Percentiles rank a stretch among this genome's conserved stretches.
phyloP scores from a whole-genome alignment of 2,888 invertebrate genomes.

The Oxystoma pomonae region DNA sequence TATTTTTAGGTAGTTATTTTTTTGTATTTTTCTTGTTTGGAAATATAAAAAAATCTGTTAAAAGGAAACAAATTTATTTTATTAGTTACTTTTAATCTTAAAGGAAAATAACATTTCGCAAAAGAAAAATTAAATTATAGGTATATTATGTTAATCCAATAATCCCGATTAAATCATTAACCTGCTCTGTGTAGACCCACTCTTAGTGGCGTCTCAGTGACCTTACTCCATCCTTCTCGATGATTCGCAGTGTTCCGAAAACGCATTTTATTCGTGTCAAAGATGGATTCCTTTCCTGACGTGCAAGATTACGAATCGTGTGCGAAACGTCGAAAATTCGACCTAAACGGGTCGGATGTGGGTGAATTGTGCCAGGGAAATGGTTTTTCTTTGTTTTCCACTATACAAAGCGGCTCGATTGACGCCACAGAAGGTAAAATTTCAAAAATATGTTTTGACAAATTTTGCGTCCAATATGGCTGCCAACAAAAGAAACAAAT shows the following conservation, averaged over 20 bases:
- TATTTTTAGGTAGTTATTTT: too few relatives aligned
- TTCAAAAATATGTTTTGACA: conserved; percentile 46
- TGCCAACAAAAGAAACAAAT: conserved; percentile 43
- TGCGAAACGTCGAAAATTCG: conserved; percentile 47
- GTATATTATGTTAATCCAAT: too few relatives aligned
- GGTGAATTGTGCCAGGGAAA: conserved; percentile 44
- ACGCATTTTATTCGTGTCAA: conserved; percentile 46
- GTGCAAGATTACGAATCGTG: conserved; percentile 46
- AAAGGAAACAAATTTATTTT: too few relatives aligned
- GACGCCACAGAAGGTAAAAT: conserved; percentile 47
- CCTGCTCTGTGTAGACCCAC: too few relatives aligned
- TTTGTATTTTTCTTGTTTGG: too few relatives aligned
- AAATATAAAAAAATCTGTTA: too few relatives aligned
- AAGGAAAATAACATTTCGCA: too few relatives aligned
- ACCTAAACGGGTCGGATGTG: conserved; percentile 39
- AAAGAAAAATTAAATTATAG: too few relatives aligned
- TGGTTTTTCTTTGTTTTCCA: conserved; percentile 43
- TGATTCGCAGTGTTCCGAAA: conserved; percentile 27
- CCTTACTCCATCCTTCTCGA: too few relatives aligned
- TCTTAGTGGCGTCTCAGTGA: too few relatives aligned
- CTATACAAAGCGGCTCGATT: conserved; percentile 39
- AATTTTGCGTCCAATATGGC: conserved; percentile 46
- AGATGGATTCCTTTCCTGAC: conserved; percentile 48
- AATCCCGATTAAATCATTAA: too few relatives aligned
- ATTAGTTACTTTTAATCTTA: too few relatives aligned